Percentiles rank a stretch among this genome's conserved stretches.
Conservation (phyloP, 2,113 vertebrate genomes). For the Monopterus albus region DNA sequence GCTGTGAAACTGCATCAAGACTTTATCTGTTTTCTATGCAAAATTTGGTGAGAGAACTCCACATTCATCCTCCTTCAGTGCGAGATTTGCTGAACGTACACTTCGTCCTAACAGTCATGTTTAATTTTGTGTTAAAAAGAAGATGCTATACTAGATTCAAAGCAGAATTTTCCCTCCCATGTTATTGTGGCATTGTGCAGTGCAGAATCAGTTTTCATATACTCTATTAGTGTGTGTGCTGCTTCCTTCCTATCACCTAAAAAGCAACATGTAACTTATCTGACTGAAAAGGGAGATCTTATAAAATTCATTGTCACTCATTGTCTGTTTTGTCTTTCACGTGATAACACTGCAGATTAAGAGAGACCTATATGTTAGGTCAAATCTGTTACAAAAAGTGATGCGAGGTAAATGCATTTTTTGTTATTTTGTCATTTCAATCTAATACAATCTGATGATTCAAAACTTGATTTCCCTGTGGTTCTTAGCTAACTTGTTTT, state of each 20-base stretch:
- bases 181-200: no score
- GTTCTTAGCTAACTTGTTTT: slow-evolving; percentile 77
- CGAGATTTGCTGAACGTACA: slow-evolving; percentile 14
- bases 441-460: slow-evolving; percentile 75
- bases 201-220: slow-evolving; percentile 5
- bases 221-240: not conserved
- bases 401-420: slow-evolving; percentile 2
- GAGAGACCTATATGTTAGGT: not conserved
- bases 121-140: not conserved
- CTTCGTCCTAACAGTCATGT: not conserved
- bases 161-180: not conserved
- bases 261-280: slow-evolving; percentile 50
- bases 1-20: slow-evolving; percentile 43
- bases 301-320: slow-evolving; percentile 42
- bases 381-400: not conserved
- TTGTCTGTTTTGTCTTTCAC: slow-evolving; percentile 17
- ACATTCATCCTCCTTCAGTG: not conserved
- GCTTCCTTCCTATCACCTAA: slow-evolving; percentile 16
- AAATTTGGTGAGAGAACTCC: slow-evolving; percentile 12
- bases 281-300: slow-evolving; percentile 20
- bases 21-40: slow-evolving; percentile 32
- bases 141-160: not conserved
- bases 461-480: slow-evolving; percentile 83
- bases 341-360: slow-evolving; percentile 3
- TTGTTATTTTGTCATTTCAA: no score